A percentile compares a stretch with the other conserved stretches of the same genome.
These are phyloP conservation scores for Natrix natrix DNA, from an alignment of 2,797 vertebrate genomes.

Conservation along the genomic window DNA sequence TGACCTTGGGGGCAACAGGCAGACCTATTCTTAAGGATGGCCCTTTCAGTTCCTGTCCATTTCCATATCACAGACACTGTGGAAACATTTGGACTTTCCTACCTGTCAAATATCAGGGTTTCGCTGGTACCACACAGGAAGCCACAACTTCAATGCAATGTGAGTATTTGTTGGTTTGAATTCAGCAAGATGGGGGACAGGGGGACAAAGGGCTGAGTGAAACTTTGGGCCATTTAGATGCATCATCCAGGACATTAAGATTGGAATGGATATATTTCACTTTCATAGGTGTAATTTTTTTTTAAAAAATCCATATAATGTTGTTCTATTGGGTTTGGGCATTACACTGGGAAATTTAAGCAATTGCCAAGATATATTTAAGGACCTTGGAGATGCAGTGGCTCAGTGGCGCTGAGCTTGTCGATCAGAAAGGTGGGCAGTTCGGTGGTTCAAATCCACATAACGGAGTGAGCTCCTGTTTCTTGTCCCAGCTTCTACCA, in stretches of 20 bases:
- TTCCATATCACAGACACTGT: constrained; percentile 34
- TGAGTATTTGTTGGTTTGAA: neutral
- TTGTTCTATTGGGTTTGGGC: neutral
- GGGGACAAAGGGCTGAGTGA: neutral
- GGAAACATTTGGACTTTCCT: constrained; percentile 27
- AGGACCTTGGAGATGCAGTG: neutral
- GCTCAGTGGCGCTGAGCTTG: too few species aligned
- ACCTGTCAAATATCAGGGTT: constrained; percentile 39
- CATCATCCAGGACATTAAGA: neutral
- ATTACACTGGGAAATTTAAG: neutral
- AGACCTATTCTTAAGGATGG: constrained; percentile 39
- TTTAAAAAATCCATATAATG: neutral
- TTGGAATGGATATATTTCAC: too few species aligned
- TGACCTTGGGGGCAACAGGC: constrained; percentile 59
- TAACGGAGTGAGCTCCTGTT: too few species aligned
- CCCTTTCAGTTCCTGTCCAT: constrained; percentile 51
- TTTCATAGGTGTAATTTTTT: neutral
- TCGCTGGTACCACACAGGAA: constrained; percentile 42
- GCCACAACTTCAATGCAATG: constrained; percentile 57
- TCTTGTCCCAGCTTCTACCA: too few species aligned
- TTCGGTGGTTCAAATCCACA: too few species aligned
- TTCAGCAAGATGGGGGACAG: neutral
- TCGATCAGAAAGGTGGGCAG: too few species aligned
- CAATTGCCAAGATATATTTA: neutral
- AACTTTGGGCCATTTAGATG: neutral